Base-by-base conservation (phyloP, 2,888 invertebrate genomes). In the Exephanes ischioxanthus region DNA sequence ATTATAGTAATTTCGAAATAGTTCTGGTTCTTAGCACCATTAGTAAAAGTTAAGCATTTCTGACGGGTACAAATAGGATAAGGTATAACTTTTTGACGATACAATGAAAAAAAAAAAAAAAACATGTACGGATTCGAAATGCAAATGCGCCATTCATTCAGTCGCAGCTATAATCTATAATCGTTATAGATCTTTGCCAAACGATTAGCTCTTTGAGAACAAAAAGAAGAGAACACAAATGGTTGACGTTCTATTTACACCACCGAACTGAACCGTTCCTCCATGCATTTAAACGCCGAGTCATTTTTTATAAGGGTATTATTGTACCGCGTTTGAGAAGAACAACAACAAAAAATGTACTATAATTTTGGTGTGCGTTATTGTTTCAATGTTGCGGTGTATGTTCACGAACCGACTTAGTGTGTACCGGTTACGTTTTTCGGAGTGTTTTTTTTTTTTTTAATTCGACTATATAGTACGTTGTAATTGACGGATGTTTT, bases 1-100 rank as follows among this genome's bases (percentile, higher is more conserved):
- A 76, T 80, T 66, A 80, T 80, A 79, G 66, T 78, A 71, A 67
- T 77, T 85, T 83, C 71, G 67, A 79, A 58, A 80, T 85, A 86
- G 81, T 87, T 30, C 85, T 84, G 86, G 84, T 87, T 89, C 86
- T 88, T 90, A 90, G 89, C 88, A 88, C 88, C 88, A 83, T 89
- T 91, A 90, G 89, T 86, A 88, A 89, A 73, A 72, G 88, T 89
- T 89, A 87, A 88, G 88, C 88, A 91, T 93, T 93, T 93, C 92
- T 93, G 92, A 91, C 90, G 92, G 93, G 93, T 93, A 93, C 93
- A 93, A 93, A 93, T 93, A 93, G 92, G 90, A 87, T 91, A 92
- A 92, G 92, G 84, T 86, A 86, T 89, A 84, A 89, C 86, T 89
- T 89, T 90, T 90, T 88, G 85, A 87, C 89, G 88, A 90, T 87